Evolutionary conservation across 2,113 vertebrate species (phyloP), one percentile per base, ranked within the genome.

Genomic region (Chlorodrepanis virens): DNA sequence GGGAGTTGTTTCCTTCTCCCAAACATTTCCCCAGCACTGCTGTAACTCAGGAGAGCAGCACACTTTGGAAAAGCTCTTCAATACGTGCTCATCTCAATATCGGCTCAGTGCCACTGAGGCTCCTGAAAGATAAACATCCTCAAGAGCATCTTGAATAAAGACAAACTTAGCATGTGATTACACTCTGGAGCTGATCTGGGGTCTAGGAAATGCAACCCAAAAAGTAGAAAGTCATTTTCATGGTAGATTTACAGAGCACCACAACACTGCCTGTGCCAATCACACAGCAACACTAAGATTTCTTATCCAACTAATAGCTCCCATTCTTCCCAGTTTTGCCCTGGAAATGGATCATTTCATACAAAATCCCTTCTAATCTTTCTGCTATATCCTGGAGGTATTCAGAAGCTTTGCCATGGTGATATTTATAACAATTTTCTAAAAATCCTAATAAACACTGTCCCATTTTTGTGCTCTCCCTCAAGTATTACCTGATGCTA

Each of bases 71-170:
- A 72, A 91, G 25, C 69, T 29, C 56, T 95, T 56, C 22, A 49
- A 60, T 8, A 4, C 0, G 0, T 31, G 17, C 59, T 72, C 0
- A 0, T 23, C 54, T 80, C 49, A 65, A 49, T 37, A 27, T 4
- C 12, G 0, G 14, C 31, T 67, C 0, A 0, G 59, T 12, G 29
- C 21, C 2, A 0, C 47, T 63, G 67, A 57, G 57, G 35, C 8
- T 14, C 42, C 59, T 77, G 54, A 9, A 87, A 94, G 84, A 74
- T 21, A 70, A 74, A 3, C 54, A 69, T 61, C 71, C 52, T 83
- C 22, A 40, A 49, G 33, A 79, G 4, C 40, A 70, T 39, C 61
- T 47, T 47, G 50, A 90, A 52, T 59, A 91, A 74, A 83, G 75
- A 25, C n/a, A 65, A 54, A 14, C 22, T 80, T 61, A 49, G 71